Evolutionary conservation across 2,888 invertebrate genomes (phyloP), one percentile per base, ranked within the genome.

Genomic region (Eutolmus rufibarbis): DNA sequence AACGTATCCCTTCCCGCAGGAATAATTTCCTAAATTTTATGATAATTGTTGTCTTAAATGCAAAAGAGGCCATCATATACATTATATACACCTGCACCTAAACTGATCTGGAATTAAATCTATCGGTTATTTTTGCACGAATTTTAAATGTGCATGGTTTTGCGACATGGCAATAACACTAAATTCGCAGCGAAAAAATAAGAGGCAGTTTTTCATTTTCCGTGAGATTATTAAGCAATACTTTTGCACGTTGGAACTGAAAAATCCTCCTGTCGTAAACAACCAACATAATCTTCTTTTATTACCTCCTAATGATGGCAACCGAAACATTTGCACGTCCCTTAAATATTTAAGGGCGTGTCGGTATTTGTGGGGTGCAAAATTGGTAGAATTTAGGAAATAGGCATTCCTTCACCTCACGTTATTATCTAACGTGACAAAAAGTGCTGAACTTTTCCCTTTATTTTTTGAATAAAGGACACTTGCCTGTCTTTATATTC

Each of bases 221-320:
- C 66, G 12, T 66, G 66, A 28, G 23, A 66, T 66, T 66, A 66
- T 66, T 66, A 66, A 66, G 4, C 66, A 66, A 66, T 66, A 23
- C 23, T 66, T 66, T 23, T 43, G n/a, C n/a, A 2, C 43, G 5
- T 1, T 56, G 28, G 12, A 46, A 19, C 28, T 23, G 43, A 51
- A 81, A 34, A 46, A 78, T 40, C 56, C 12, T 34, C 23, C 9
- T 19, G 31, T 19, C 82, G 56, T 82, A 82, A 82, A 82, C 19
- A 82, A 34, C 23, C 0, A 12, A 37, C 46, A 57, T 82, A 82
- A 82, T 82, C 82, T 82, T 66, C 37, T 37, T 82, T 82, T 82
- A 82, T 82, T 82, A 34, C 82, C 82, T 19, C 37, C 40, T 82
- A 82, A 82, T 82, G 82, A 57, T 82, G 66, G 57, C 57, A 82